phyloP scores from a whole-genome alignment of 2,888 invertebrate species.

The Eupithecia subumbrata region DNA sequence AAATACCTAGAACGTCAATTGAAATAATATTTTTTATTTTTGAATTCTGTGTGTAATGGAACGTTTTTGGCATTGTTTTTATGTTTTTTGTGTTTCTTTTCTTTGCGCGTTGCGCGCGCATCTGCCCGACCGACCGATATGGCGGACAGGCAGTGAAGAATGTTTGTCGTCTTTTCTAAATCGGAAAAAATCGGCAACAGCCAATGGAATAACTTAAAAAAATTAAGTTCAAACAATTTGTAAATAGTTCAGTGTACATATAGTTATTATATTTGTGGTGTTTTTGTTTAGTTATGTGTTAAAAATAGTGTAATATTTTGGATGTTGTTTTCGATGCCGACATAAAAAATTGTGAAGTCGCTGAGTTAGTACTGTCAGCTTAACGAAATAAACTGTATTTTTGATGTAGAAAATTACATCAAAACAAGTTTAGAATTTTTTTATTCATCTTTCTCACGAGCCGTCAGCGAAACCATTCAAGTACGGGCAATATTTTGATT shows the following conservation, averaged over 20 bases:
- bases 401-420: slow-evolving; percentile 52
- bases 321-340: slow-evolving; percentile 86
- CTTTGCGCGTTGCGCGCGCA: slow-evolving; percentile 84
- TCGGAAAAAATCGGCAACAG: slow-evolving; percentile 86
- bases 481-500: slow-evolving; percentile 83
- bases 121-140: slow-evolving; percentile 81
- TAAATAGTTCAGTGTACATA: slow-evolving; percentile 90
- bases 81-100: slow-evolving; percentile 77
- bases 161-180: slow-evolving; percentile 82
- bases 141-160: slow-evolving; percentile 82
- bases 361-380: slow-evolving; percentile 76
- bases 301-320: slow-evolving; percentile 84
- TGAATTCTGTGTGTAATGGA: slow-evolving; percentile 28
- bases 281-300: slow-evolving; percentile 85
- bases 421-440: slow-evolving; percentile 57
- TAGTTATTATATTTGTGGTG: slow-evolving; percentile 88
- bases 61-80: slow-evolving; percentile 55
- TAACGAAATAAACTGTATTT: slow-evolving; percentile 64
- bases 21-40: too few relatives aligned
- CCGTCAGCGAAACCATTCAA: slow-evolving; percentile 82
- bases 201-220: slow-evolving; percentile 88
- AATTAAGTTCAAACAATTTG: slow-evolving; percentile 85
- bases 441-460: slow-evolving; percentile 83
- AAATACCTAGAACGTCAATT: too few relatives aligned
- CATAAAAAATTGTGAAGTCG: slow-evolving; percentile 65